These are phyloP conservation scores for Ectemnius lituratus DNA, from an alignment of 2,888 invertebrate genomes.

Conservation along the genomic window DNA sequence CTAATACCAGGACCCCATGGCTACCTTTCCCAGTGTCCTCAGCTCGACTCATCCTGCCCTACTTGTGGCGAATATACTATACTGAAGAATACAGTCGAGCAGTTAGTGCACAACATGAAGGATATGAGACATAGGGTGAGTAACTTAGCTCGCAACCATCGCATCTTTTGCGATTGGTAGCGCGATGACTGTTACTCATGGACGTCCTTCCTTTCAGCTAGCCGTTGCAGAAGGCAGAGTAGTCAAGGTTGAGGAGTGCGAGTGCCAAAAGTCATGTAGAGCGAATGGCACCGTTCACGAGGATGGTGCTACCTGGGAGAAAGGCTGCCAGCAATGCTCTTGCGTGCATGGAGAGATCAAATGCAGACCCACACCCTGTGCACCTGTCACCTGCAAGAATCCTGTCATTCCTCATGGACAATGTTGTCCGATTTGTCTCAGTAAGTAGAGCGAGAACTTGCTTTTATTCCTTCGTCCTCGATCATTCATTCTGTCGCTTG, in stretches of 20 bases:
- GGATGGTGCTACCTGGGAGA: constrained; percentile 91
- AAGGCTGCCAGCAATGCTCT: constrained; percentile 91
- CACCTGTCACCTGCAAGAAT: constrained; percentile 87
- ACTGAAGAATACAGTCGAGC: constrained; percentile 89
- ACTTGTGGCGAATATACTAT: constrained; percentile 93
- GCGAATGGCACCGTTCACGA: constrained; percentile 89
- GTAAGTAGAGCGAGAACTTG: constrained; percentile 80
- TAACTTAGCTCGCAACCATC: constrained; percentile 53
- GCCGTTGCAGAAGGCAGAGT: constrained; percentile 89
- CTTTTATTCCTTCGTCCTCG: not conserved
- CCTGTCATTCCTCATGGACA: constrained; percentile 88
- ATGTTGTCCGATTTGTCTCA: constrained; percentile 92
- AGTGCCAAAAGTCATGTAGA: constrained; percentile 93
- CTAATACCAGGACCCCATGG: constrained; percentile 92
- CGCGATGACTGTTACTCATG: constrained; percentile 52
- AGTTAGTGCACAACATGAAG: constrained; percentile 88
- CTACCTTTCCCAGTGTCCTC: constrained; percentile 91
- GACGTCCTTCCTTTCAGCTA: constrained; percentile 82
- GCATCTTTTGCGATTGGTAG: not conserved
- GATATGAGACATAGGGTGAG: constrained; percentile 91
- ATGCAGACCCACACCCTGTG: constrained; percentile 91
- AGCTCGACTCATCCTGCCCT: constrained; percentile 91
- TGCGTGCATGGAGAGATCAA: constrained; percentile 93
- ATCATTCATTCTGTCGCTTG: constrained; percentile 1
- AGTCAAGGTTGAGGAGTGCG: constrained; percentile 90